Percentiles rank a stretch among this genome's conserved stretches.
Conservation (phyloP, 2,888 invertebrate species). For the Stramonita haemastoma region DNA sequence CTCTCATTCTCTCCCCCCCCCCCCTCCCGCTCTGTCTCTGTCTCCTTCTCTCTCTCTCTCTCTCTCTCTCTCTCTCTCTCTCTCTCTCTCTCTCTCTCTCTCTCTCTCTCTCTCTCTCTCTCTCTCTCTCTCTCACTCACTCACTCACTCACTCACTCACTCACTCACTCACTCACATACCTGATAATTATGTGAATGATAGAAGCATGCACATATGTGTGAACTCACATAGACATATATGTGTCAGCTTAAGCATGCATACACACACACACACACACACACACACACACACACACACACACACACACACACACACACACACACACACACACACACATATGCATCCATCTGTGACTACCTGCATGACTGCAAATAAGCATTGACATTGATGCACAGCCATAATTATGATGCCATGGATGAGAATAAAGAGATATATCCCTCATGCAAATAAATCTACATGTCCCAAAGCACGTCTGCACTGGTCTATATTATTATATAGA, state of each 20-base stretch:
- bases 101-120: slow-evolving; percentile 35
- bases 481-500: neutral
- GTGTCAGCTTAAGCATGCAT: neutral
- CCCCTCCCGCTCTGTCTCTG: slow-evolving; percentile 29
- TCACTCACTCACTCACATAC: neutral
- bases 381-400: neutral
- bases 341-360: neutral
- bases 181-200: neutral
- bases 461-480: too few relatives aligned
- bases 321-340: slow-evolving; percentile 23
- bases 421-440: too few relatives aligned
- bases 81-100: neutral
- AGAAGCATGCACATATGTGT: neutral
- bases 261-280: slow-evolving; percentile 23
- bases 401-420: too few relatives aligned
- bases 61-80: neutral
- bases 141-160: neutral
- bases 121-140: slow-evolving; percentile 9
- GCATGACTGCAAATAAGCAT: neutral
- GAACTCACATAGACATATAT: neutral
- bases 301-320: slow-evolving; percentile 3
- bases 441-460: too few relatives aligned
- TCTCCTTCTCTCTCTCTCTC: neutral
- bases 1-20: slow-evolving; percentile 5
- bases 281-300: neutral